phyloP scores from a whole-genome alignment of 2,888 invertebrate species.

The Apotomis turbidana region DNA sequence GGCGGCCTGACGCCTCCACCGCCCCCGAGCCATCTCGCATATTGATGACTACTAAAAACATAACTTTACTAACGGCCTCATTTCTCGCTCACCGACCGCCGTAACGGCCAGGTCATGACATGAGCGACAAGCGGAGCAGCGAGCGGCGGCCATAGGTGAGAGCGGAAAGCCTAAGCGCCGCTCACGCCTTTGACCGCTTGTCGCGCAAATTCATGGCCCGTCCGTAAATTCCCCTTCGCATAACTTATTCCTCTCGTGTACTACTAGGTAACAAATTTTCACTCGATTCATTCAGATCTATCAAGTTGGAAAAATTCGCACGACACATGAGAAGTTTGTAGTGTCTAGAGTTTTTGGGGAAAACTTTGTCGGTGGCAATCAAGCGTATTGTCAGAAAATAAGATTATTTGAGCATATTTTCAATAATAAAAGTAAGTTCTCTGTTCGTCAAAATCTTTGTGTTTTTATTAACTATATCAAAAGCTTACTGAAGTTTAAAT shows the following conservation, averaged over 20 bases:
- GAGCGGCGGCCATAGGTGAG: no score
- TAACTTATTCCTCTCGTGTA: conserved; percentile 46
- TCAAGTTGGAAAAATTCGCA: conserved; percentile 21
- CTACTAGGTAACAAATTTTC: conserved; percentile 39
- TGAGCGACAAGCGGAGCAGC: no score
- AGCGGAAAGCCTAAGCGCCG: no score
- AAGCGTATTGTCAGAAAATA: conserved; percentile 16
- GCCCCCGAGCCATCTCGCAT: conserved; percentile 53
- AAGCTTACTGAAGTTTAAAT: no score
- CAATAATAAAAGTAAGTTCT: no score
- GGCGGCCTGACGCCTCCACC: conserved; percentile 68
- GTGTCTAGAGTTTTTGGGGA: conserved; percentile 12
- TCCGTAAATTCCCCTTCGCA: conserved; percentile 53
- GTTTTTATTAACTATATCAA: no score
- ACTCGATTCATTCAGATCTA: conserved; percentile 34
- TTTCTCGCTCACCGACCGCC: conserved; percentile 44
- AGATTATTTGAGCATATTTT: background rate
- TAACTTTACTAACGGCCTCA: conserved; percentile 52
- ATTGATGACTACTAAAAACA: conserved; percentile 64
- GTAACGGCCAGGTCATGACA: no score
- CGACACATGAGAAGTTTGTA: conserved; percentile 29
- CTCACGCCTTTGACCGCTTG: no score
- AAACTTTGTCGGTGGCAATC: conserved; percentile 16
- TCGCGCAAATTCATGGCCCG: no score
- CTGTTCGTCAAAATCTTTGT: no score